Evolutionary conservation across 2,797 vertebrate species (phyloP).

Genomic region (Melanotaenia parkinsoni): DNA sequence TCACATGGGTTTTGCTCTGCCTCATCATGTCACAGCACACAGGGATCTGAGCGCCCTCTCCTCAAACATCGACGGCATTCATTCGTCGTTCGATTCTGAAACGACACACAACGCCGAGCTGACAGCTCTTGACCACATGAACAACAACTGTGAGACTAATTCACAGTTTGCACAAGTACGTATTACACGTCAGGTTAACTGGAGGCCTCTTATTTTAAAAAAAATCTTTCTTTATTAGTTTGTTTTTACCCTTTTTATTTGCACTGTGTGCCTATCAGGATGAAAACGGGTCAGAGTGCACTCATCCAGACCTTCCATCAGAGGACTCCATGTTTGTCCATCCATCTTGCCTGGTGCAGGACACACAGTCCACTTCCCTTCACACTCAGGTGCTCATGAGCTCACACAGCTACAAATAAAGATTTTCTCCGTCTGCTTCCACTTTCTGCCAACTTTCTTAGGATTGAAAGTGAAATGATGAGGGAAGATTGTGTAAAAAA

Average conservation of each 20-base stretch:
- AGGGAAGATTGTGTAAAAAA: slow-evolving; percentile 36
- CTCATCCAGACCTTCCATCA: slow-evolving; percentile 69
- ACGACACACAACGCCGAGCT: slow-evolving; percentile 22
- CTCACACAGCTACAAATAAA: slow-evolving; percentile 19
- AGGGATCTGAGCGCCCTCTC: slow-evolving; percentile 39
- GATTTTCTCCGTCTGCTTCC: slow-evolving; percentile 6
- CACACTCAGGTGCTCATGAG: slow-evolving; percentile 63
- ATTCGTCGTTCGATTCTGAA: slow-evolving; percentile 45
- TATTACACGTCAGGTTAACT: not conserved
- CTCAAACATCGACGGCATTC: slow-evolving; percentile 37
- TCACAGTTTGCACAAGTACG: slow-evolving; percentile 31
- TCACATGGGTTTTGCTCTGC: slow-evolving; percentile 1
- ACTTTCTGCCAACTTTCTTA: slow-evolving; percentile 4
- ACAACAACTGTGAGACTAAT: slow-evolving; percentile 1
- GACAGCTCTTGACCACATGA: not conserved
- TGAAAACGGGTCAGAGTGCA: slow-evolving; percentile 40
- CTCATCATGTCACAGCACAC: slow-evolving; percentile 53
- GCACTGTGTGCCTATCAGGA: slow-evolving; percentile 54
- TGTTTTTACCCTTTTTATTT: not conserved
- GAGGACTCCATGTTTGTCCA: slow-evolving; percentile 79
- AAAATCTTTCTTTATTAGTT: not conserved
- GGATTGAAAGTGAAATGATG: slow-evolving; percentile 31
- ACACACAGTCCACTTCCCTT: slow-evolving; percentile 46
- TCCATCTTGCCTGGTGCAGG: slow-evolving; percentile 43
- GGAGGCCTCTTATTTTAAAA: not conserved